These are phyloP conservation scores for Folsomia manolachei DNA, from an alignment of 2,888 invertebrate species.

Conservation along the genomic window DNA sequence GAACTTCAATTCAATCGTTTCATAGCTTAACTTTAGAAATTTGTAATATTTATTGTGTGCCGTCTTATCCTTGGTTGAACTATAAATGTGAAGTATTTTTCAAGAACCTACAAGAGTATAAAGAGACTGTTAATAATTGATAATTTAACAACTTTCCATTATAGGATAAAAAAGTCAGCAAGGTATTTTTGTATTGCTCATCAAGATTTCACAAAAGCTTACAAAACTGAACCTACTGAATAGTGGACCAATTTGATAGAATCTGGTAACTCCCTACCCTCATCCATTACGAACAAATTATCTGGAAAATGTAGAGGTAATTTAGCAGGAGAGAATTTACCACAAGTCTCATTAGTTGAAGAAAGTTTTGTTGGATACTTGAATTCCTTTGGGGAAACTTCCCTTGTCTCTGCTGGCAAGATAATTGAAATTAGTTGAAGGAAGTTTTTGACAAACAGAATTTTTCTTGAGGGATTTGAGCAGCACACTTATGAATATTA, in stretches of 20 bases:
- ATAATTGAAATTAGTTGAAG: slow-evolving; percentile 23
- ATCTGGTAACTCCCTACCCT: background rate
- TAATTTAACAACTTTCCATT: too few species aligned
- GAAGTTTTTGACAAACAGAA: slow-evolving; percentile 25
- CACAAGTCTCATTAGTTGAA: slow-evolving; percentile 25
- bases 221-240: too few species aligned
- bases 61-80: too few species aligned
- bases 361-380: slow-evolving; percentile 18
- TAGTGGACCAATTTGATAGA: background rate
- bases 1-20: too few species aligned
- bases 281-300: slow-evolving; percentile 15
- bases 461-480: slow-evolving; percentile 23
- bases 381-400: slow-evolving; percentile 20
- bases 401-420: slow-evolving; percentile 17
- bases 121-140: too few species aligned
- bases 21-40: too few species aligned
- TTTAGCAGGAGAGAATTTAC: slow-evolving; percentile 19
- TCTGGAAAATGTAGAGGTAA: slow-evolving; percentile 24
- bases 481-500: slow-evolving; percentile 23
- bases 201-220: too few species aligned
- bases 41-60: too few species aligned
- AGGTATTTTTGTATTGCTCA: too few species aligned
- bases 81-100: too few species aligned
- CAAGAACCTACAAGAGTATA: too few species aligned
- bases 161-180: too few species aligned